Evolutionary conservation across 2,797 vertebrate species (phyloP).

Genomic region (Onychomys torridus): DNA sequence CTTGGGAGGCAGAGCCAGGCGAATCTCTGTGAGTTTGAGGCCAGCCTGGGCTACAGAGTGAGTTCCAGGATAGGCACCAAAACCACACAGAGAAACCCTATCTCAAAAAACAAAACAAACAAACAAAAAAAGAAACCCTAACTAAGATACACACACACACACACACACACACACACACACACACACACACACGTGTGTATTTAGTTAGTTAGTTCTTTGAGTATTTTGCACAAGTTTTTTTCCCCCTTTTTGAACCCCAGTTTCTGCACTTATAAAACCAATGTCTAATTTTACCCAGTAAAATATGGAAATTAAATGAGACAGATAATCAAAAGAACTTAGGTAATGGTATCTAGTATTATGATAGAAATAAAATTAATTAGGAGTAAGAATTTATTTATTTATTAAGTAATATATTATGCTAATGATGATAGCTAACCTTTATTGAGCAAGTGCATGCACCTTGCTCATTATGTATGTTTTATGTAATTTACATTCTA

Average conservation of each 20-base stretch:
- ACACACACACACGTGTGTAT: too few species aligned
- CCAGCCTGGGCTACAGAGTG: too few species aligned
- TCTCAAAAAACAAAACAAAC: too few species aligned
- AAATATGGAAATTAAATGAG: slow-evolving; percentile 28
- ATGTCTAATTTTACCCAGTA: slow-evolving; percentile 2
- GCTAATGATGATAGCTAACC: neutral
- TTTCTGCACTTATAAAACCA: slow-evolving; percentile 23
- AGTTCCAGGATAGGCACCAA: too few species aligned
- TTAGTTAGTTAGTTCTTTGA: neutral
- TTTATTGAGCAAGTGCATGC: neutral
- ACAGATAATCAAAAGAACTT: neutral
- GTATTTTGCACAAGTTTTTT: neutral
- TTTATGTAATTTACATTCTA: neutral
- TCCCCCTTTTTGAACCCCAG: neutral
- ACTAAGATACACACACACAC: too few species aligned
- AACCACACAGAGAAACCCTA: too few species aligned
- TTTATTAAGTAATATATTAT: neutral
- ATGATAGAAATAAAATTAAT: neutral
- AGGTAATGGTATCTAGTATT: neutral
- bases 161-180: too few species aligned
- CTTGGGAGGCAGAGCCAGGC: too few species aligned
- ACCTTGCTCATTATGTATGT: neutral
- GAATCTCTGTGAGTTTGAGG: too few species aligned
- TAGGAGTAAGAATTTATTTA: slow-evolving; percentile 22
- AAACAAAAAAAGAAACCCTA: too few species aligned